Base-by-base conservation (phyloP, 2,113 vertebrate species). In the Gymnarchus niloticus region DNA sequence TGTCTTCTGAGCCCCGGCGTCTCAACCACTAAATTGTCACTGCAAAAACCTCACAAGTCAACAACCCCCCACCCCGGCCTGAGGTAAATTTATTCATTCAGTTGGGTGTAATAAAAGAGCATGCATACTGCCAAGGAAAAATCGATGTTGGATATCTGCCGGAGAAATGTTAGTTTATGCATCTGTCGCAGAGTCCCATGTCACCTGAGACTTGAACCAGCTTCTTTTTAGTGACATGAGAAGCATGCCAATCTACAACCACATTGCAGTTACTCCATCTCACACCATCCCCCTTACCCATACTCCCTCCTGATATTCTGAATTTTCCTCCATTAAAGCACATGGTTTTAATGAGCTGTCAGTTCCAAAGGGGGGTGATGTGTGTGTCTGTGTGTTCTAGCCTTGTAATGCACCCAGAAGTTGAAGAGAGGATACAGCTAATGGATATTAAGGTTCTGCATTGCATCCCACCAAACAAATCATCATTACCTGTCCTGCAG, bases 311-410 rank as follows among this genome's bases (percentile, higher is more conserved):
- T 37, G 0, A 73, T 21, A 17, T 73, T 33, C 7, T 73, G 65
- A 33, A 73, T 37, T n/a, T n/a, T 73, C 65, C 65, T 73, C 41
- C 65, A 73, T 73, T 73, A 73, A 37, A 73, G 33, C 28, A 73
- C 65, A 73, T 41, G 65, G 14, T 73, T 73, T 73, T 73, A 73
- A 73, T 73, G 33, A 73, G 65, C 65, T 73, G 65, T 73, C 65
- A 73, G 65, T 41, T 41, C 65, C 65, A 41, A 41, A 17, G 33
- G 33, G 28, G 28, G 1, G 52, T 17, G n/a, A 25, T 4, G 59
- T 25, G 59, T 14, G 57, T 17, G 56, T 25, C 21, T 7, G 61
- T 4, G 25, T 33, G 10, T 65, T 25, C 33, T 9, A 33, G 61
- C 61, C 61, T 65, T 65, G n/a, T 7, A 3, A 12, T 25, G n/a